Percentiles rank a stretch among this genome's conserved stretches.
Evolutionary conservation across 2,888 invertebrate genomes (phyloP).

Genomic region (Blera fallax): DNA sequence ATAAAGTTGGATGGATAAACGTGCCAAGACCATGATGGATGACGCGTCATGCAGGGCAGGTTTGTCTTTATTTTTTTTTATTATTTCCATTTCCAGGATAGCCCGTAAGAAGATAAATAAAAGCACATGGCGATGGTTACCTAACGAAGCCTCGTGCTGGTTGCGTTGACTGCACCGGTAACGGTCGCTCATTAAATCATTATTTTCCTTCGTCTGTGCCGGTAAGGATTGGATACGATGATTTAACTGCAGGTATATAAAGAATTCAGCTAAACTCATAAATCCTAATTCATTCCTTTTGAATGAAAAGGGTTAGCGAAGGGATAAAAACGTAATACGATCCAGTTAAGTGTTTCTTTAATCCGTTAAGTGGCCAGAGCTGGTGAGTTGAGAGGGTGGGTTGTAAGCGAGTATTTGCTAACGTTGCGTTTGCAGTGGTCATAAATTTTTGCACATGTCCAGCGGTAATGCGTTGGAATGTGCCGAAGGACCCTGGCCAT

Average conservation of each 20-base stretch:
- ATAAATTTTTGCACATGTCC: conserved; percentile 68
- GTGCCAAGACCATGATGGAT: conserved; percentile 55
- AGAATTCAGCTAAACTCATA: conserved; percentile 55
- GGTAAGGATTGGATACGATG: background rate
- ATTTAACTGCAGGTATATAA: conserved; percentile 39
- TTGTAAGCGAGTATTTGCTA: conserved; percentile 9
- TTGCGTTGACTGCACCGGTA: background rate
- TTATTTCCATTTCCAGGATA: conserved; percentile 29
- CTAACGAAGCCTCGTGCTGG: conserved; percentile 3
- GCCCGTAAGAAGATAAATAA: conserved; percentile 41
- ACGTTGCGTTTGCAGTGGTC: conserved; percentile 68
- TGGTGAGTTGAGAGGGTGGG: background rate
- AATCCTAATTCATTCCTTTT: conserved; percentile 62
- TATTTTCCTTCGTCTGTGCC: conserved; percentile 39
- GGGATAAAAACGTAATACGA: conserved; percentile 50
- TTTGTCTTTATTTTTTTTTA: conserved; percentile 36
- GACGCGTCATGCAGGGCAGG: conserved; percentile 49
- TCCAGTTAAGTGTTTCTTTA: conserved; percentile 71
- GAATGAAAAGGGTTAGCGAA: conserved; percentile 63
- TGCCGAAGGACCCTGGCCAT: conserved; percentile 1
- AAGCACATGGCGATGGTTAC: conserved; percentile 1
- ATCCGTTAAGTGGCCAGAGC: conserved; percentile 65
- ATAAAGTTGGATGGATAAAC: conserved; percentile 17
- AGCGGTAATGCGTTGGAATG: conserved; percentile 56
- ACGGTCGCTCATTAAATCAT: conserved; percentile 65